Evolutionary conservation across 2,888 invertebrate species (phyloP).

Genomic region (Aphidius colemani): DNA sequence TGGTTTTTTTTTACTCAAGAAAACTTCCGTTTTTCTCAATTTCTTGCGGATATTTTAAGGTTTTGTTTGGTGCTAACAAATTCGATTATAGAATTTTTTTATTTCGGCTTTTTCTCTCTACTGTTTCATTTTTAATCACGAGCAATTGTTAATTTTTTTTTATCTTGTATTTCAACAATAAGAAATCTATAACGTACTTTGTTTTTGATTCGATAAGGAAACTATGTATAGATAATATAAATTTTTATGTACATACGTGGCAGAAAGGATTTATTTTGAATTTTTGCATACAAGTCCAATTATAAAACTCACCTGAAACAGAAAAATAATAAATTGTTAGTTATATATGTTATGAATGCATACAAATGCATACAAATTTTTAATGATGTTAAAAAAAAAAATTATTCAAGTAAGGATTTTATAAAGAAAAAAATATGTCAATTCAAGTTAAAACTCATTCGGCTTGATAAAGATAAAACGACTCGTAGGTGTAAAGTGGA

Average conservation of each 20-base stretch:
- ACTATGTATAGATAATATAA: not conserved
- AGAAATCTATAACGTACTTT: too few relatives aligned
- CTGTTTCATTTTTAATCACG: too few relatives aligned
- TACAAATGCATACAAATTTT: slow-evolving; percentile 8
- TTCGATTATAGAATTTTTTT: not conserved
- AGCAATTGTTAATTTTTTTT: not conserved
- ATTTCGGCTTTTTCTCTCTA: not conserved
- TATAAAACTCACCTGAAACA: slow-evolving; percentile 32
- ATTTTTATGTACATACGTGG: slow-evolving; percentile 7
- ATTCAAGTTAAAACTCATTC: slow-evolving; percentile 23
- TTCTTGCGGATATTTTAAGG: too few relatives aligned
- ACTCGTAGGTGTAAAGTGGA: slow-evolving; percentile 36
- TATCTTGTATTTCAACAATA: not conserved
- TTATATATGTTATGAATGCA: slow-evolving; percentile 11
- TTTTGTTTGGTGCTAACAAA: too few relatives aligned
- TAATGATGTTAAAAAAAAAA: not conserved
- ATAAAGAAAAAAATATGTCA: slow-evolving; percentile 19
- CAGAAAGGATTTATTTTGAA: not conserved
- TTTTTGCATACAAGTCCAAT: not conserved
- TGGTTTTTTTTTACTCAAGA: not conserved
- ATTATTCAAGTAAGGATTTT: slow-evolving; percentile 7
- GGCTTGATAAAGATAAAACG: slow-evolving; percentile 34
- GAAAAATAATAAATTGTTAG: slow-evolving; percentile 10
- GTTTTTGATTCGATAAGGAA: not conserved
- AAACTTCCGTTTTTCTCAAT: too few relatives aligned